Evolutionary conservation across 1,140 invertebrate species (phyloP), one percentile per base, ranked within the genome.

Genomic region (Drosophila ercepeae): DNA sequence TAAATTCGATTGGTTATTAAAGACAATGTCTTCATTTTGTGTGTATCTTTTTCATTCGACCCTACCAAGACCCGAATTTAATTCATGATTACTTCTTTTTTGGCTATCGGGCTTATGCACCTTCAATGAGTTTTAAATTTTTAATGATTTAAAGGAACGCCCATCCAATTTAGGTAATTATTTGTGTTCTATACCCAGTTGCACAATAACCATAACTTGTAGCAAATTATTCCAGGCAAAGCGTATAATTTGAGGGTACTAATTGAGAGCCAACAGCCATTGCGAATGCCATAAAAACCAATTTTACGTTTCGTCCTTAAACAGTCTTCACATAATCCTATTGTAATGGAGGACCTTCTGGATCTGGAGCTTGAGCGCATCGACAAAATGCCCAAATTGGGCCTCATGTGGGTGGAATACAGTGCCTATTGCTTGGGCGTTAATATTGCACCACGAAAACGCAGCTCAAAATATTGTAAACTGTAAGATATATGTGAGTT

Each of bases 381-480:
- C 51, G 83, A 88, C 50, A 16, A 60, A 1, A 5, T 78, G 16
- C 74, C 69, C 18, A 88, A 88, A 48, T 18, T 32, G 50, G 82
- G 82, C 2, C 29, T 88, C 3, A 55, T 27, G n/a, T 82, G 83
- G 55, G 78, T 88, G 44, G 82, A 88, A 32, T 69, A 75, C 14
- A 71, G 77, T 34, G 77, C 70, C 25, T 88, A 75, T 23, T 63
- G 54, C 2, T 23, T 88, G 27, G 82, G 82, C 0, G 64, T 88
- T 8, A 88, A 88, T 39, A 57, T 88, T 11, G 69, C 82, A 5
- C 82, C 82, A 0, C 45, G 77, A 3, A 88, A 88, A 39, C 82
- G 82, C 0, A 77, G 48, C 41, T 86, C 82, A 0, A 51, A 60
- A 4, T 70, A 70, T 6, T 86, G 81, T 5, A 36, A 9, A 44